These are phyloP conservation scores for Hydrocynus forskahlii DNA, from an alignment of 2,797 vertebrate genomes.

Conservation along the genomic window DNA sequence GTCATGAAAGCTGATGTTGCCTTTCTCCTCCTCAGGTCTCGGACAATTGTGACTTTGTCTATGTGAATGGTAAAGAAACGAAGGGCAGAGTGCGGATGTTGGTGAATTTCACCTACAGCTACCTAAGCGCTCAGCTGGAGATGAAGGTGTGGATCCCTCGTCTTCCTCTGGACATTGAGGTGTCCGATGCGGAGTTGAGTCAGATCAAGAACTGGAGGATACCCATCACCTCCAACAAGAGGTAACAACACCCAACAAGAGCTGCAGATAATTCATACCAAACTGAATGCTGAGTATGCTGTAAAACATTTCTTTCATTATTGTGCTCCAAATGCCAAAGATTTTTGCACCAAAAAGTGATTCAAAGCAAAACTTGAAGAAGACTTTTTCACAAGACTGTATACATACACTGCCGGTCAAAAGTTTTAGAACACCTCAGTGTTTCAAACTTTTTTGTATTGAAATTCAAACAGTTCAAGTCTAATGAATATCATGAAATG, in stretches of 20 bases:
- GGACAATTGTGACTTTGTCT: slow-evolving; percentile 91
- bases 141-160: slow-evolving; percentile 91
- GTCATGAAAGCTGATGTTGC: neutral
- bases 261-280: neutral
- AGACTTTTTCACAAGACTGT: too few species aligned
- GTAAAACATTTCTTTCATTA: too few species aligned
- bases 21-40: slow-evolving; percentile 81
- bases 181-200: slow-evolving; percentile 91
- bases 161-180: slow-evolving; percentile 90
- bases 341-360: too few species aligned
- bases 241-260: slow-evolving; percentile 58
- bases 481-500: too few species aligned
- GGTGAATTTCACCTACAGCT: slow-evolving; percentile 93
- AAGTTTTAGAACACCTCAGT: too few species aligned
- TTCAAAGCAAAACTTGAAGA: too few species aligned
- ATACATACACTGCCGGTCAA: too few species aligned
- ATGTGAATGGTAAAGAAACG: slow-evolving; percentile 92
- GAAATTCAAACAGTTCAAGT: too few species aligned
- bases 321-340: too few species aligned
- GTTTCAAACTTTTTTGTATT: too few species aligned
- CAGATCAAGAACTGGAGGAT: slow-evolving; percentile 96
- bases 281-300: too few species aligned
- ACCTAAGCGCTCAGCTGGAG: slow-evolving; percentile 86
- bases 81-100: slow-evolving; percentile 85
- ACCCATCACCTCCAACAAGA: slow-evolving; percentile 82